A percentile compares a stretch with the other conserved stretches of the same genome.
phyloP scores from a whole-genome alignment of 2,113 vertebrate species.

The Scomber colias region DNA sequence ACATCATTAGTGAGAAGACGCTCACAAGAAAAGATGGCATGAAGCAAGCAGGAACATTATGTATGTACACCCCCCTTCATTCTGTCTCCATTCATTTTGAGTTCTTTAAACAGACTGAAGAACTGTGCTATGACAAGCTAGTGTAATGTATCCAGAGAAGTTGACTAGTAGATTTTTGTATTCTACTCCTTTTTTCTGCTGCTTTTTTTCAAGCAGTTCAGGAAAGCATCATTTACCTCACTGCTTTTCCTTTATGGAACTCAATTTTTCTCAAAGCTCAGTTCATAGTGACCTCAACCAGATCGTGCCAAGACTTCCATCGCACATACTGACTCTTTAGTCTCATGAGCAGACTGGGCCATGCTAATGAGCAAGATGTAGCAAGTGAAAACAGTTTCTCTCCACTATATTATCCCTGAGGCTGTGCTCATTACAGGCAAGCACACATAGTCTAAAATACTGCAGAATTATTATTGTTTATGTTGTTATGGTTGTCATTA shows the following conservation, averaged over 20 bases:
- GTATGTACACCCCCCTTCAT: conserved; percentile 8
- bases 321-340: conserved; percentile 36
- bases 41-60: conserved; percentile 42
- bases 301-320: conserved; percentile 15
- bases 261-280: neutral
- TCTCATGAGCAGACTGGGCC: conserved; percentile 19
- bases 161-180: no score
- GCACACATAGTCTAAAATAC: no score
- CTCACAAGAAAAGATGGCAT: conserved; percentile 34
- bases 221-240: neutral
- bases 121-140: conserved; percentile 1
- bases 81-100: neutral
- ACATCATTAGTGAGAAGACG: conserved; percentile 67
- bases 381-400: conserved; percentile 43
- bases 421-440: conserved; percentile 45
- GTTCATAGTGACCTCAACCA: neutral
- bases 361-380: conserved; percentile 54
- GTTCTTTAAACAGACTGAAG: conserved; percentile 2
- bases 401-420: conserved; percentile 3
- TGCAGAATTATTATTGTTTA: no score
- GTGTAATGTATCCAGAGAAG: neutral
- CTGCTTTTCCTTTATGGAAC: conserved; percentile 1
- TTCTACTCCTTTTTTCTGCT: neutral
- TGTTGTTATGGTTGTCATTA: no score
- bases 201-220: conserved; percentile 7